Evolutionary conservation across 2,113 vertebrate species (phyloP).

Genomic region (Prinia subflava): DNA sequence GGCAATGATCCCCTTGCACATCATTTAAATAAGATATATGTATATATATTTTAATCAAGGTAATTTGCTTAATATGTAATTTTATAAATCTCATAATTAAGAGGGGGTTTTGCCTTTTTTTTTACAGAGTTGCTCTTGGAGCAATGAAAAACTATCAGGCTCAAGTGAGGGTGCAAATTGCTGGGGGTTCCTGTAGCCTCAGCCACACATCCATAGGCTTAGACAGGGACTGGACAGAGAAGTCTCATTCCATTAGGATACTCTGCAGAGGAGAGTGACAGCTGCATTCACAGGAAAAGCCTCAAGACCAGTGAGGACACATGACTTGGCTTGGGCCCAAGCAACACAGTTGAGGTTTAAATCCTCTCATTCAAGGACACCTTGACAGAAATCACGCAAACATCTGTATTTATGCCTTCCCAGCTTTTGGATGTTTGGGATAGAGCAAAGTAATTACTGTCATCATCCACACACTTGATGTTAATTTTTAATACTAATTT

Average conservation of each 20-base stretch:
- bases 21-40: not conserved
- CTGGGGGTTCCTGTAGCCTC: not conserved
- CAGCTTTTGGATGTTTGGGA: not conserved
- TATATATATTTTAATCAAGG: slow-evolving; percentile 5
- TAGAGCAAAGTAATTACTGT: not conserved
- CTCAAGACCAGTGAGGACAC: slow-evolving; percentile 38
- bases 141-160: not conserved
- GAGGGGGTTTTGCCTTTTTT: not conserved
- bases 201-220: not conserved
- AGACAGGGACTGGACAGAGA: not conserved
- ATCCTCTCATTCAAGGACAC: slow-evolving; percentile 61
- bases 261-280: slow-evolving; percentile 5
- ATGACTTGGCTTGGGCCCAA: slow-evolving; percentile 37
- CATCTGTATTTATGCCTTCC: not conserved
- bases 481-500: not conserved
- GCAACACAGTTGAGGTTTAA: not conserved
- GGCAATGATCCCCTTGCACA: not conserved
- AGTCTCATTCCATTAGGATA: slow-evolving; percentile 33
- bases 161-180: not conserved
- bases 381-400: not conserved
- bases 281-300: slow-evolving; percentile 52
- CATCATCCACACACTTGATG: not conserved
- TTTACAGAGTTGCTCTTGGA: not conserved
- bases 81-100: not conserved
- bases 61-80: not conserved